Evolutionary conservation across 2,888 invertebrate genomes (phyloP), one percentile per base, ranked within the genome.

Genomic region (Brenthis ino): DNA sequence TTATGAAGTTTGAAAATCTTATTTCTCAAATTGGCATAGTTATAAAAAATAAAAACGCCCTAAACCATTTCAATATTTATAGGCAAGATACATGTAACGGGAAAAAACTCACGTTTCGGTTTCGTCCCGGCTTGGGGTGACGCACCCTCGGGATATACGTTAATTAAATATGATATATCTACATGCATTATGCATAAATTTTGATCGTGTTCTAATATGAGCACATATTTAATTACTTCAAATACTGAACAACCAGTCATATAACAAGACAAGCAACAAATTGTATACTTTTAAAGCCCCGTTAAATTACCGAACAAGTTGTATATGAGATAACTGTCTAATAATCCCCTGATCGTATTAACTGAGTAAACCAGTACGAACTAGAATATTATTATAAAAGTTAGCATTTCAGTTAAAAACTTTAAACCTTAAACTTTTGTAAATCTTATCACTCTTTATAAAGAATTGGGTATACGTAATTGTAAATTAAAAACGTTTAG

Each of bases 1-100:
- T 47, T 48, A 1, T 2, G 37, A 11, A 43, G 8, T 43, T 43
- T 11, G 11, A 43, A 43, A 43, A 24, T 1, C n/a, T 48, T 48
- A 24, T 24, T 58, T 58, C 2, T 24, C 8, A 16, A 57, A 28
- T 54, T 54, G 54, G 80, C 80, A 82, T 82, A 80, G 77, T 77
- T 71, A 80, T 76, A 76, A 77, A 82, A 77, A 77, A 78, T 75
- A 73, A 76, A 72, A 76, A 83, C 86, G 82, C 86, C 88, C 86
- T 83, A 82, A 82, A 88, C 87, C 87, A 82, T 82, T 76, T 75
- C 66, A 81, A 86, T 86, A 89, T 88, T 88, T 86, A 88, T 83
- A 78, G 75, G 12, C 55, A 51, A 61, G 75, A 37, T 82, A 83
- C 80, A 81, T 83, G 82, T 80, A 82, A 77, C 78, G 82, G 82